Base-by-base conservation (phyloP, 2,888 invertebrate genomes). In the Heliconius sara region DNA sequence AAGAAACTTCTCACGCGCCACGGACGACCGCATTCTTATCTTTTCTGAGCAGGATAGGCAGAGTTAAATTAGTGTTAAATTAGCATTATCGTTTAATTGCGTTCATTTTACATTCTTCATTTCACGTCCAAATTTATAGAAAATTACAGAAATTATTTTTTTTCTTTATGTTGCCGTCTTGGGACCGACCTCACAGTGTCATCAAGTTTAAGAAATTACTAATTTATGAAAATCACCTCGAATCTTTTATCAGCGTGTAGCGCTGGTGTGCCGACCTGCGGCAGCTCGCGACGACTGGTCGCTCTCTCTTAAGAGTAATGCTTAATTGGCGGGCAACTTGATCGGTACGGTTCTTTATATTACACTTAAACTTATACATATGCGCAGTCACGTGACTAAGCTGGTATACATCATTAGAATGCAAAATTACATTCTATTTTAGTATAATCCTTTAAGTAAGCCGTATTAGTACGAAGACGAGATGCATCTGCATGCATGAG, bases 401-500 rank as follows among this genome's bases (percentile, higher is more conserved):
- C 10, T 9, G n/a, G n/a, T n/a, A 10, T 19, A n/a, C n/a, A 60
- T 60, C 10, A n/a, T n/a, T 60, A n/a, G 10, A n/a, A 60, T 60
- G n/a, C 10, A n/a, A 43, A 70, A 25, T 25, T 7, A 43, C 13
- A 39, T 13, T 43, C 22, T 43, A 70, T 16, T 70, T 43, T 47
- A 25, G 70, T 43, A 70, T 70, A 70, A 70, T 70, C 70, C 43
- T 25, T 25, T 25, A 70, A 70, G 43, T 47, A 47, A 70, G 16
- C n/a, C 39, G n/a, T 13, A 68, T 68, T 43, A 13, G 43, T 67
- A 22, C n/a, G 68, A 22, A 12, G 71, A 0, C n/a, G 47, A 52
- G 52, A 19, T 72, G 57, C 22, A 57, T 72, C 13, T 57, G 57
- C 57, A 57, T 57, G 57, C 52, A 72, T 27, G 27, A 34, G 72